A percentile compares a stretch with the other conserved stretches of the same genome.
phyloP scores from a whole-genome alignment of 2,888 invertebrate species.

The Gerris lacustris region DNA sequence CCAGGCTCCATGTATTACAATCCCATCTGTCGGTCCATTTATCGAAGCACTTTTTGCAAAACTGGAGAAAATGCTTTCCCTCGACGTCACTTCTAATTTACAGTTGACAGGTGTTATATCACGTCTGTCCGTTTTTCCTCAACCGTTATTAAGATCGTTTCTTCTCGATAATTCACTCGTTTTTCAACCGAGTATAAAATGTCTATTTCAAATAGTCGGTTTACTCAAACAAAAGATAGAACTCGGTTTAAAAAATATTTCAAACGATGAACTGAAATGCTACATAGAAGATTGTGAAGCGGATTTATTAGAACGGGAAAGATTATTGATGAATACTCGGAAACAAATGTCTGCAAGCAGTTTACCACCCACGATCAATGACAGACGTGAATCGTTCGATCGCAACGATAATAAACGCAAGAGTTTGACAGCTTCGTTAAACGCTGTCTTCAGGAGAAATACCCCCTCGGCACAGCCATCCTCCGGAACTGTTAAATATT shows the following conservation, averaged over 20 bases:
- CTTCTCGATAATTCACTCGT: slow-evolving; percentile 73
- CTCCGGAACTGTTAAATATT: slow-evolving; percentile 8
- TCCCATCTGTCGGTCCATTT: slow-evolving; percentile 52
- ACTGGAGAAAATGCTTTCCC: slow-evolving; percentile 68
- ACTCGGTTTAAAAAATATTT: slow-evolving; percentile 47
- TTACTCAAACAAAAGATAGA: slow-evolving; percentile 78
- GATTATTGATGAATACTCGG: slow-evolving; percentile 32
- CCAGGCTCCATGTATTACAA: slow-evolving; percentile 9
- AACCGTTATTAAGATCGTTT: slow-evolving; percentile 75
- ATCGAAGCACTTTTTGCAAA: slow-evolving; percentile 67
- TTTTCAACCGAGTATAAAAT: slow-evolving; percentile 81
- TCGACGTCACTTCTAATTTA: slow-evolving; percentile 72
- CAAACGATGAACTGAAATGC: slow-evolving; percentile 42
- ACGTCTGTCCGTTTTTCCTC: slow-evolving; percentile 74
- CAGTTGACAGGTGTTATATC: slow-evolving; percentile 78
- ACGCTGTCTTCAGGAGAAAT: slow-evolving; percentile 60
- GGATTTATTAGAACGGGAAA: slow-evolving; percentile 67
- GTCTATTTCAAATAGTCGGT: slow-evolving; percentile 66
- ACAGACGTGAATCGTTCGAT: slow-evolving; percentile 34
- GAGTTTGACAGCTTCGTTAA: slow-evolving; percentile 61
- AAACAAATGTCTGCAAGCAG: slow-evolving; percentile 36
- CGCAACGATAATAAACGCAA: slow-evolving; percentile 55
- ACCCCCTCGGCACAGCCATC: background rate
- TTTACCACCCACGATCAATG: slow-evolving; percentile 26
- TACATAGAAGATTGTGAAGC: slow-evolving; percentile 61